Evolutionary conservation across 2,888 invertebrate genomes (phyloP), one percentile per base, ranked within the genome.

Genomic region (Gortyna flavago): DNA sequence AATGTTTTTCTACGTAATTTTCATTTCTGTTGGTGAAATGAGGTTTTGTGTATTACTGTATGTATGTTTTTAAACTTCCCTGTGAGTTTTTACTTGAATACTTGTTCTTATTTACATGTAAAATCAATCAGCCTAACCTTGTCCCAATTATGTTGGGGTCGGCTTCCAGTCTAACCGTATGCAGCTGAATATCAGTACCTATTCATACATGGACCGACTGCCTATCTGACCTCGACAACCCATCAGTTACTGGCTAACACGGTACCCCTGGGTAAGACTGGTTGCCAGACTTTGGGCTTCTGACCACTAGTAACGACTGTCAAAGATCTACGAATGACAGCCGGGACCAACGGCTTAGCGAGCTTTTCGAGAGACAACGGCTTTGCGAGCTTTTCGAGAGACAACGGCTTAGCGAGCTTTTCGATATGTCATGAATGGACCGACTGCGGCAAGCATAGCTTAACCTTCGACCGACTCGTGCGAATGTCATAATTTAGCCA

Each of bases 1-100:
- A 21, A n/a, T n/a, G n/a, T 62, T 57, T 69, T 75, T 61, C 29
- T 79, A 54, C 48, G 11, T n/a, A 54, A 48, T 54, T 13, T 69
- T 44, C 2, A 29, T 65, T 79, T 62, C 48, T 64, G 29, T 69
- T 59, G 3, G 25, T 21, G 5, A 13, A 65, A 48, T 72, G 7
- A 51, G 18, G 29, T 41, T 64, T 41, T n/a, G 2, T n/a, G 7
- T 35, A 18, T 16, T 5, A 54, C 68, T 54, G 68, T 21, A 5
- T 8, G 7, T n/a, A 38, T 57, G 21, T 21, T 54, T 18, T n/a
- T 11, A 11, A 54, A 35, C 0, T n/a, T 44, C 29, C 1, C 29
- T 44, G 11, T 66, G 21, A 44, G 1, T 18, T 44, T 44, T 66
- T 44, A 48, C 3, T 44, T 44, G 44, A 8, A 29, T 44, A 6